Evolutionary conservation across 2,113 vertebrate species (phyloP), one percentile per base, ranked within the genome.

Genomic region (Dipodomys ordii): DNA sequence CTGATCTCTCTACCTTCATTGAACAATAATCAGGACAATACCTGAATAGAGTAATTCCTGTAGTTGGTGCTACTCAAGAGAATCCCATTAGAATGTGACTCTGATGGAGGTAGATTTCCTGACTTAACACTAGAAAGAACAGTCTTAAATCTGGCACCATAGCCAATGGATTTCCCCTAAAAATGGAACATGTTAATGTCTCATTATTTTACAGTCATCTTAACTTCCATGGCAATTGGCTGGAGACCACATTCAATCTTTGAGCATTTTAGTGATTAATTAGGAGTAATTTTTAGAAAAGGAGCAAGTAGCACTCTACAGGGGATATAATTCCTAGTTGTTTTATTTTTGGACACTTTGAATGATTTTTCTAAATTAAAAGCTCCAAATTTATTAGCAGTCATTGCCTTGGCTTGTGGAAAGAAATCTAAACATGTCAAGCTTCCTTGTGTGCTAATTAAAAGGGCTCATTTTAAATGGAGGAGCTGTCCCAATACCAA

Each of bases 341-440:
- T 92, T 60, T 76, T 62, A 57, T 57, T 93, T 32, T 90, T 28
- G 62, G 46, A 90, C 77, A 65, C n/a, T 91, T 83, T 23, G 72
- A 83, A 27, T 0, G 4, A 91, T 78, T 89, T 94, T 91, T 89
- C 77, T 89, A 81, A 96, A 94, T 96, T 94, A 90, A 95, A 94
- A 89, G 18, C 74, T 44, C 2, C 30, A 5, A 7, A 27, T 94
- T 91, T 92, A 84, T 86, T 64, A 93, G 72, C 72, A 83, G 73
- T 81, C 39, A 73, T 28, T 2, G 5, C 49, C 19, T 79, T 62
- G 69, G 18, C 73, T 28, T 72, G 18, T 39, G 46, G 83, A 88
- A 88, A 86, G 86, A 95, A 92, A 93, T 68, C 5, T 27, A 94
- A 92, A 85, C 20, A 71, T 90, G 83, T 91, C 1, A 28, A 30